Percentiles rank a stretch among this genome's conserved stretches.
Evolutionary conservation across 2,797 vertebrate species (phyloP).

Genomic region (Todus mexicanus): DNA sequence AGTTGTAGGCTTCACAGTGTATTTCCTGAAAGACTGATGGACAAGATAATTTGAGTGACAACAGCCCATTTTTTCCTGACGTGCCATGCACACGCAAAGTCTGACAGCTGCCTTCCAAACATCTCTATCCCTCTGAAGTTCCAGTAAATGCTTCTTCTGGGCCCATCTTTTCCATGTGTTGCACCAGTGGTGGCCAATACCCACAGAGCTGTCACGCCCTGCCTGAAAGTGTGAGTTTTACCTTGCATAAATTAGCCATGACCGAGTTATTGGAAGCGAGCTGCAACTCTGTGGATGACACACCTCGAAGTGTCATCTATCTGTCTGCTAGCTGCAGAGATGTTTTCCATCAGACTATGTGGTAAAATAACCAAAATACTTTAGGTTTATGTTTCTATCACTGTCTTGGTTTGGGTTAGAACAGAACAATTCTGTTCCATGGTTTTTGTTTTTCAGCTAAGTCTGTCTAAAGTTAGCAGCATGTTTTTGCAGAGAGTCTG

Average conservation of each 20-base stretch:
- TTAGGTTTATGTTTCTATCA: neutral
- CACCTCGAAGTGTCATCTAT: neutral
- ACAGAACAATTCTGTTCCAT: no score
- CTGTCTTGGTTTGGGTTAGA: no score
- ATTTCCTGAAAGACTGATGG: conserved; percentile 49
- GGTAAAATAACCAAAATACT: neutral
- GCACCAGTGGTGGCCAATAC: neutral
- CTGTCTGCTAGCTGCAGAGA: neutral
- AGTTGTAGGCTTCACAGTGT: conserved; percentile 35
- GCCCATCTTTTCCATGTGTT: neutral
- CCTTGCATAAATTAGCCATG: neutral
- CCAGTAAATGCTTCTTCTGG: neutral
- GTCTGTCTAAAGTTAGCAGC: no score
- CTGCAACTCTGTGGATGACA: neutral
- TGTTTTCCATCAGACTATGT: neutral
- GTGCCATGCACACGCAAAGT: neutral
- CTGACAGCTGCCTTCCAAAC: conserved; percentile 21
- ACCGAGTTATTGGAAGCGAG: neutral
- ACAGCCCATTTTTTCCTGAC: conserved; percentile 36
- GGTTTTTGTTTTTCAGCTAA: no score
- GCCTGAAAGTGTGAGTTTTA: neutral
- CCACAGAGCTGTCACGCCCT: neutral
- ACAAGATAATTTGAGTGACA: conserved; percentile 58
- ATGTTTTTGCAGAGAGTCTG: no score
- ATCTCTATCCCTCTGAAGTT: neutral